Base-by-base conservation (phyloP, 1,140 invertebrate genomes). In the Drepana arcuata region DNA sequence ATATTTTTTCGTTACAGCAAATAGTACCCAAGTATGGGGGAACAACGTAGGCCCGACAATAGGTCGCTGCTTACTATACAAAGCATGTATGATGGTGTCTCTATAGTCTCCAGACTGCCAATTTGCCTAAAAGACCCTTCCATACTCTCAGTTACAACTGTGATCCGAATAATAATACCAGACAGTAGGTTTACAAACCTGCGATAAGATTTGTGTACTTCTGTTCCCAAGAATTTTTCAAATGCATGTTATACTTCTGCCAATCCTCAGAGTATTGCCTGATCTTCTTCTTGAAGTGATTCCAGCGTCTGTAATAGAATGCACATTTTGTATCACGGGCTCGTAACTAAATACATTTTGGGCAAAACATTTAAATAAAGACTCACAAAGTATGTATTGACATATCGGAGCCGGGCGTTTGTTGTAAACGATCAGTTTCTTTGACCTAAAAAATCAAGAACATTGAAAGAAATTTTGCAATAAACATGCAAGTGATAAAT, bases 171-270 rank as follows among this genome's bases (percentile, higher is more conserved):
- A n/a, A n/a, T n/a, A n/a, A n/a, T n/a, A n/a, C n/a, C n/a, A n/a
- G n/a, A n/a, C n/a, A n/a, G n/a, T n/a, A n/a, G n/a, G n/a, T n/a
- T n/a, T n/a, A 23, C 9, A 34, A 47, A 79, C 74, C 69, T 31
- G 59, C 41, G 43, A 75, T 65, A 7, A 65, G 44, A 11, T 38
- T 41, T 34, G 39, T 64, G 34, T 67, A 68, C 36, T 63, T 70
- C 3, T 59, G 42, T 34, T 77, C 68, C 72, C 72, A 80, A 24
- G 42, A 68, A 2, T 45, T 28, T 33, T 66, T 66, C 14, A 77
- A 48, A 39, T 73, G 60, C 11, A 45, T 41, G 14, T 75, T 70
- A 31, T 73, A 74, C 16, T 69, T 67, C 0, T 41, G 33, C 72
- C 72, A 80, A 31, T 75, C 70, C 7, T 72, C 48, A 1, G 49